A percentile compares a stretch with the other conserved stretches of the same genome.
These are phyloP conservation scores for Ictalurus furcatus DNA, from an alignment of 2,113 vertebrate genomes.

Conservation along the genomic window DNA sequence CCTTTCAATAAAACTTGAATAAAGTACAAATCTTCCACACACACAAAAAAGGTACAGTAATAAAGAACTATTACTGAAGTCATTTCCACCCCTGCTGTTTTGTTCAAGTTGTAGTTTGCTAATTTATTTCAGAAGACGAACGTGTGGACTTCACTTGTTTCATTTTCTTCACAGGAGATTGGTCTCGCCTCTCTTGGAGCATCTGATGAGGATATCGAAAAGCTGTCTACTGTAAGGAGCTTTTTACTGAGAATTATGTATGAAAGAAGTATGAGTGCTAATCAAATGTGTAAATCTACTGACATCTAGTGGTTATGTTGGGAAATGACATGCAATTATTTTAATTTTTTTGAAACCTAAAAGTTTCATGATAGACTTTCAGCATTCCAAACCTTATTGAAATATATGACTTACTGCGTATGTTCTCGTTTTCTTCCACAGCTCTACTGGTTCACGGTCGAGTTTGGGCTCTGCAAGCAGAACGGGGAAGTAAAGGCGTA, in stretches of 20 bases:
- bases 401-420: background rate
- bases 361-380: background rate
- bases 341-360: background rate
- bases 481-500: constrained; percentile 77
- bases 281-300: background rate
- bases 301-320: constrained; percentile 59
- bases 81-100: background rate
- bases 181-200: constrained; percentile 82
- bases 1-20: background rate
- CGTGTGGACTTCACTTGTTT: background rate
- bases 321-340: background rate
- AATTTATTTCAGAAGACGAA: background rate
- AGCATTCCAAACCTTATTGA: background rate
- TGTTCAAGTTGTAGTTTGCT: background rate
- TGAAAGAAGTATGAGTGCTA: background rate
- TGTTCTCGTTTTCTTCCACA: constrained; percentile 31
- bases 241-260: background rate
- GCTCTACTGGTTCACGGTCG: constrained; percentile 83
- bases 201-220: constrained; percentile 84
- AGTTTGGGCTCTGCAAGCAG: constrained; percentile 81
- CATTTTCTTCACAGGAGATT: constrained; percentile 72
- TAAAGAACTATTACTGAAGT: background rate
- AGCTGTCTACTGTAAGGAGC: constrained; percentile 77
- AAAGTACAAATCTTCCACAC: background rate
- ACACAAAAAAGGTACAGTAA: background rate